Conservation (phyloP, 2,888 invertebrate genomes). For the Leptothorax acervorum region DNA sequence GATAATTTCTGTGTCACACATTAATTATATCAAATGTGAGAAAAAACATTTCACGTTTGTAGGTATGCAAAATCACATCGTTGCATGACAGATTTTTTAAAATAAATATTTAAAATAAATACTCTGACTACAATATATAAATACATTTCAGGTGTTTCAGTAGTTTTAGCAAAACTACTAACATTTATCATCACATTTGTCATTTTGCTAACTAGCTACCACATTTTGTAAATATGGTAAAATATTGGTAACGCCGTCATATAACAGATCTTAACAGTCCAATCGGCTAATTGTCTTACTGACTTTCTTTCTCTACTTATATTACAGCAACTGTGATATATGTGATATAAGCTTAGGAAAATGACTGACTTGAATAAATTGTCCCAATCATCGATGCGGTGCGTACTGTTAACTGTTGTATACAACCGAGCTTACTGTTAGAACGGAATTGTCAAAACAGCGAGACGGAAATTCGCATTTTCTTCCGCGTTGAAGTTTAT, state of each 20-base stretch:
- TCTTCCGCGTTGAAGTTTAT: slow-evolving; percentile 28
- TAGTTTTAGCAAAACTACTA: not conserved
- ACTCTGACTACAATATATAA: not conserved
- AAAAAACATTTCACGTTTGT: not conserved
- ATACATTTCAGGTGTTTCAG: not conserved
- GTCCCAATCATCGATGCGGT: not conserved
- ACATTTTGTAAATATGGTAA: not conserved
- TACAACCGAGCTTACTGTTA: not conserved
- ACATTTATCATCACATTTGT: not conserved
- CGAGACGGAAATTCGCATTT: not conserved
- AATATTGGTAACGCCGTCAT: not conserved
- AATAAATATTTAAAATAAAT: not conserved
- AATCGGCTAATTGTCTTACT: not conserved
- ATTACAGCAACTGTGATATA: not conserved
- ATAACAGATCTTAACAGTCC: not conserved
- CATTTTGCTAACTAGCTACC: not conserved
- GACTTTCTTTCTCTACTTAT: not conserved
- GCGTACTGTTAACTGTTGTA: too few species aligned
- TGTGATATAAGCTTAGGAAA: not conserved
- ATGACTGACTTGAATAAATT: not conserved
- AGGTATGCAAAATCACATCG: not conserved
- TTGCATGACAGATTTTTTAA: not conserved
- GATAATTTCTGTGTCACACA: not conserved
- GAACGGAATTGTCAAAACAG: not conserved
- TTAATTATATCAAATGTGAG: not conserved